Evolutionary conservation across 2,113 vertebrate species (phyloP).

Genomic region (Phasianus colchicus): DNA sequence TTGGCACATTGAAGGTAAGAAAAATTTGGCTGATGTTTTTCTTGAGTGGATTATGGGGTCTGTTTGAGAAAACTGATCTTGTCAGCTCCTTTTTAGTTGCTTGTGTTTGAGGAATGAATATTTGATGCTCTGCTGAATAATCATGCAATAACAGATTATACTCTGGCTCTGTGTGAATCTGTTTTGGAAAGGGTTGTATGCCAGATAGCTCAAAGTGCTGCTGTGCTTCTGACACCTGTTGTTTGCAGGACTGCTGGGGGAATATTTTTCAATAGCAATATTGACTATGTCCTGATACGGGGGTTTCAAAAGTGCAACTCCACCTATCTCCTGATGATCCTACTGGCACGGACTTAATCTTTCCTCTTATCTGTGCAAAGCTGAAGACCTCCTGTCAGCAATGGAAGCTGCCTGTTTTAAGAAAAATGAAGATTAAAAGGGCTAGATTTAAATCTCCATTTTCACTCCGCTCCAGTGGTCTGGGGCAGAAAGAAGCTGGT

Average conservation of each 20-base stretch:
- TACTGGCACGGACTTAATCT: background rate
- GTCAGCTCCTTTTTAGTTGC: background rate
- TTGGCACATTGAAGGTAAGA: background rate
- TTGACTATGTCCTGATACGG: background rate
- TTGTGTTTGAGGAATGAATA: background rate
- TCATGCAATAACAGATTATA: background rate
- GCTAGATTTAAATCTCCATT: background rate
- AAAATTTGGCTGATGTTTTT: background rate
- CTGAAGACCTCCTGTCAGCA: background rate
- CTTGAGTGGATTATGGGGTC: background rate
- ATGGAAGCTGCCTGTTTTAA: background rate
- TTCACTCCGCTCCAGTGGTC: background rate
- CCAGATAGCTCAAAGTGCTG: background rate
- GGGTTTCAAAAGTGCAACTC: background rate
- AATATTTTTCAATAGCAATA: background rate
- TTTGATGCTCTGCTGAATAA: background rate
- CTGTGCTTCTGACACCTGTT: background rate
- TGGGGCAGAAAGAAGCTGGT: background rate
- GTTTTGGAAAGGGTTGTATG: background rate
- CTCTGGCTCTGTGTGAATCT: background rate
- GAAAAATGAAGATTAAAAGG: background rate
- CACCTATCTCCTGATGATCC: background rate
- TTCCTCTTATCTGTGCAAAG: background rate
- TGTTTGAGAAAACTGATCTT: background rate
- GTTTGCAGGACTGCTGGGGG: background rate